Base-by-base conservation (phyloP, 2,797 vertebrate genomes). In the Lateolabrax maculatus region DNA sequence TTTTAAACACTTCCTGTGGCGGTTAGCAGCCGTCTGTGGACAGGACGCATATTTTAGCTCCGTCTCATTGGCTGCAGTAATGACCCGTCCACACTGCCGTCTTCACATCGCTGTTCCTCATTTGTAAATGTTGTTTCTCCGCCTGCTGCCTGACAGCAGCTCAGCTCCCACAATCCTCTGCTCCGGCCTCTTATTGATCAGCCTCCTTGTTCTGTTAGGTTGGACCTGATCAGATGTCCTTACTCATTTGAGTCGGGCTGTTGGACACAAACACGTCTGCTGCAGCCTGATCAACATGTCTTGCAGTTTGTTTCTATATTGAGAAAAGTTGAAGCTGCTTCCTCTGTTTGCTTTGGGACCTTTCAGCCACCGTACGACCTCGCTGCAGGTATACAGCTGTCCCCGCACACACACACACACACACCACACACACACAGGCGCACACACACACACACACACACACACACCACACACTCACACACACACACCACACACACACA, bases 81-180 rank as follows among this genome's bases (percentile, higher is more conserved):
- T 62, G 71, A 79, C 16, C 56, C 25, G 25, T 67, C 76, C 65
- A 58, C 7, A 23, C 62, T 1, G 49, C 71, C 23, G n/a, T 52
- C 56, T 21, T 43, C 56, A 49, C 15, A 10, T 37, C 37, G 34
- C 48, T 48, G 62, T 43, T 67, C 49, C 71, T 84, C 68, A 37
- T 79, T 79, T 81, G 79, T 84, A 79, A 70, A 70, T 58, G 41
- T 70, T 75, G 78, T 75, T 78, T 34, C 74, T 72, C 29, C 16
- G 53, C 64, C 49, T 36, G 55, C 62, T 46, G 63, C 58, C 53
- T 63, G 51, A 73, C 57, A 39, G 27, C 65, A 21, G 34, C 43
- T 70, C 58, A 21, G 36, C 62, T 58, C 69, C 62, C 76, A 71
- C 60, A 62, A 56, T 77, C 49, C 75, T 58, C 60, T 64, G 66